Evolutionary conservation across 2,113 vertebrate species (phyloP), one percentile per base, ranked within the genome.

Genomic region (Alouatta palliata): DNA sequence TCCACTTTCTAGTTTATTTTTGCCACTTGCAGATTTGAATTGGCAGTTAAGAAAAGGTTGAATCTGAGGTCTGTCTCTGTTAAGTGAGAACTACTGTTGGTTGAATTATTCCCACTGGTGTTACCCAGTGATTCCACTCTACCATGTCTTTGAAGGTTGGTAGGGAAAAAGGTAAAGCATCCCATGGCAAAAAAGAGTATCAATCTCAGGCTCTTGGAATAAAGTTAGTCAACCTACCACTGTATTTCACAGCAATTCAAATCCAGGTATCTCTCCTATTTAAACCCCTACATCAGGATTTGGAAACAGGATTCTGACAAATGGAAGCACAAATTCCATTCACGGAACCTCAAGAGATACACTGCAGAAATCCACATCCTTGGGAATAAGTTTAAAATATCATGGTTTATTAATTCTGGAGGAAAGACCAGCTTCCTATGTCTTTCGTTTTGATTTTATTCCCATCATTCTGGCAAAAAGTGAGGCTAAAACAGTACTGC

Each of bases 71-170:
- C 94, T 96, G 25, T 93, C 47, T 49, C 81, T 54, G 70, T 30
- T 86, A 40, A 23, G 23, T 87, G 21, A 76, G 30, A 91, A 73
- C 77, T 21, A 11, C 0, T 79, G 81, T 64, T 70, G 47, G 10
- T 49, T 97, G 87, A 92, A 89, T 91, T 90, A 97, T 91, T 94
- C 93, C 40, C 80, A 91, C 77, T 76, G 88, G 58, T 88, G 97
- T 40, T 77, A 43, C 2, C 1, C 52, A 77, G 49, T 47, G 61
- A 76, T 58, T 96, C 0, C 76, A 61, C 80, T 88, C 84, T 77
- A 58, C 19, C 10, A 1, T 0, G 3, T 54, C 56, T 35, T 30
- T n/a, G 64, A 58, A 61, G 4, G 37, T 12, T 73, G 32, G 12
- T 64, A 5, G 7, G 13, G 58, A 52, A 68, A 45, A 64, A 49